phyloP scores from a whole-genome alignment of 2,113 vertebrate genomes.

The Romanogobio albipinnatus region DNA sequence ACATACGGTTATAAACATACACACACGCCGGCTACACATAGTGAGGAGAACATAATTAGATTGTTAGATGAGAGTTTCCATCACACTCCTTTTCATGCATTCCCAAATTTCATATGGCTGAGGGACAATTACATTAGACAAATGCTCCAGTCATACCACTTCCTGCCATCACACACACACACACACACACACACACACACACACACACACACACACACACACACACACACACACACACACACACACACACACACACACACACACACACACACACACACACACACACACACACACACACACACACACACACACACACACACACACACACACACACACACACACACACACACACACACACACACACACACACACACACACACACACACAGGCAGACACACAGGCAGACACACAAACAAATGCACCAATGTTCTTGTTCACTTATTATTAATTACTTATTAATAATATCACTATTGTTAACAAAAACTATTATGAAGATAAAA shows the following conservation, averaged over 20 bases:
- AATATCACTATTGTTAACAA: neutral
- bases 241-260: neutral
- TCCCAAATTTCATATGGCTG: slow-evolving; percentile 48
- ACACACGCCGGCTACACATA: neutral
- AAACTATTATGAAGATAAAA: neutral
- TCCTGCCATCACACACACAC: neutral
- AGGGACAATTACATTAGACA: slow-evolving; percentile 55
- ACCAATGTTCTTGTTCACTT: neutral
- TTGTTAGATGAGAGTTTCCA: slow-evolving; percentile 33
- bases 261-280: neutral
- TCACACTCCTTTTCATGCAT: slow-evolving; percentile 1
- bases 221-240: neutral
- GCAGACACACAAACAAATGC: neutral
- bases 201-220: neutral
- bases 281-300: neutral
- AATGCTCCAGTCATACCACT: slow-evolving; percentile 34
- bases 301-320: neutral
- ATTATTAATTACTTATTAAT: too few relatives aligned
- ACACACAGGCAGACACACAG: neutral
- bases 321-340: neutral
- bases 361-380: too few relatives aligned
- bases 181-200: neutral
- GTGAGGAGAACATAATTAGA: slow-evolving; percentile 28
- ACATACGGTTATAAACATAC: slow-evolving; percentile 23
- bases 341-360: neutral